Percentiles rank a stretch among this genome's conserved stretches.
These are phyloP conservation scores for Halyomorpha halys DNA, from an alignment of 1,140 invertebrate genomes.

Conservation along the genomic window DNA sequence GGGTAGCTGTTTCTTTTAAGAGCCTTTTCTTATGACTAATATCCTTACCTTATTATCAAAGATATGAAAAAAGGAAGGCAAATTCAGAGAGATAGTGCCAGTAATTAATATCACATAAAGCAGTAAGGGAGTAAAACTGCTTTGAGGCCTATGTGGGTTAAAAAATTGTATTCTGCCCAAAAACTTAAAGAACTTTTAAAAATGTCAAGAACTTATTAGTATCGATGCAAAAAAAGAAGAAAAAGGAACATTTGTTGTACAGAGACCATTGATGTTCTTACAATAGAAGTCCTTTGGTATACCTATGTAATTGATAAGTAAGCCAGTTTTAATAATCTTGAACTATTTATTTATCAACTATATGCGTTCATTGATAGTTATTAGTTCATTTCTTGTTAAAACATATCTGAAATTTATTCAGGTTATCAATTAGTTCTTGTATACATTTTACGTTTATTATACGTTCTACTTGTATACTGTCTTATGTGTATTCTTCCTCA, in stretches of 20 bases:
- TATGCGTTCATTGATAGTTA: neutral
- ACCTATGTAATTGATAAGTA: too few species aligned
- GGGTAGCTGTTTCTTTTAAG: too few species aligned
- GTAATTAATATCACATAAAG: too few species aligned
- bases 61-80: too few species aligned
- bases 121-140: too few species aligned
- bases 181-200: neutral
- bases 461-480: neutral
- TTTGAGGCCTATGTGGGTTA: neutral
- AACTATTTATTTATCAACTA: neutral
- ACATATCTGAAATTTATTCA: neutral
- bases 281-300: neutral
- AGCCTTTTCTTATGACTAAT: too few species aligned
- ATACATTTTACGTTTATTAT: neutral
- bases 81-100: too few species aligned
- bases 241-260: neutral
- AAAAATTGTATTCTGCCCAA: neutral
- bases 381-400: neutral
- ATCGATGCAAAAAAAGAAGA: neutral
- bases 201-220: neutral
- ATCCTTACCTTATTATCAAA: too few species aligned
- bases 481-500: neutral
- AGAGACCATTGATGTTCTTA: neutral
- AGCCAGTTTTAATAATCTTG: neutral
- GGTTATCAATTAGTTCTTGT: neutral